Evolutionary conservation across 2,113 vertebrate species (phyloP).

Genomic region (Pachycephala philippinensis): DNA sequence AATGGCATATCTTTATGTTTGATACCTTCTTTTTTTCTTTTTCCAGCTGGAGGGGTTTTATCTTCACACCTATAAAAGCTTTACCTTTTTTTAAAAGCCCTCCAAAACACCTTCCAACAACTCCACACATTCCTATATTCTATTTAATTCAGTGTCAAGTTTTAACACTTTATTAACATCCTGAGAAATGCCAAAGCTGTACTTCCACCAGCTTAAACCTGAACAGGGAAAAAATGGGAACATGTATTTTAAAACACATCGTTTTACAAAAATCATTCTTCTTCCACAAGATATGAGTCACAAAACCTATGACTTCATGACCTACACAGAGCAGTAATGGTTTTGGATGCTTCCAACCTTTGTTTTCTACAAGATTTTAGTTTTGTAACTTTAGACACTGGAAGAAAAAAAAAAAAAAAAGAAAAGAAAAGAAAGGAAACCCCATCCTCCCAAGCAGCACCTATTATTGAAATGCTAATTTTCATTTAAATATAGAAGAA

Average conservation of each 20-base stretch:
- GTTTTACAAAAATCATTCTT: neutral
- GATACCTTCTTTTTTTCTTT: neutral
- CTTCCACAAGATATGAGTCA: neutral
- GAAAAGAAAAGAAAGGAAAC: neutral
- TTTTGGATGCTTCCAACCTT: neutral
- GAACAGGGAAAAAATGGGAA: neutral
- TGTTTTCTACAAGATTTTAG: neutral
- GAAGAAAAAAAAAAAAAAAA: neutral
- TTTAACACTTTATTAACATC: neutral
- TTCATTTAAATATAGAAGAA: conserved; percentile 13
- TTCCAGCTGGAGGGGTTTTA: neutral
- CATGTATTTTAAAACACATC: neutral
- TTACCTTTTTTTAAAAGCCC: neutral
- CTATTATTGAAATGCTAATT: neutral
- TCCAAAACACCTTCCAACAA: neutral
- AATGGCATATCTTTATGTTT: neutral
- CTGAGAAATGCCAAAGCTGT: neutral
- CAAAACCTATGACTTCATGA: neutral
- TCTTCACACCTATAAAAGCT: neutral
- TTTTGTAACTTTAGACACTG: neutral
- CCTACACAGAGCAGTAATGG: accelerated
- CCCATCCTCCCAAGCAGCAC: neutral
- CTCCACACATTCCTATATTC: neutral
- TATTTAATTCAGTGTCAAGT: neutral
- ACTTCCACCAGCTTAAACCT: neutral